A percentile compares a stretch with the other conserved stretches of the same genome.
These are phyloP conservation scores for Cantharis nigra DNA, from an alignment of 2,888 invertebrate genomes.

Conservation along the genomic window DNA sequence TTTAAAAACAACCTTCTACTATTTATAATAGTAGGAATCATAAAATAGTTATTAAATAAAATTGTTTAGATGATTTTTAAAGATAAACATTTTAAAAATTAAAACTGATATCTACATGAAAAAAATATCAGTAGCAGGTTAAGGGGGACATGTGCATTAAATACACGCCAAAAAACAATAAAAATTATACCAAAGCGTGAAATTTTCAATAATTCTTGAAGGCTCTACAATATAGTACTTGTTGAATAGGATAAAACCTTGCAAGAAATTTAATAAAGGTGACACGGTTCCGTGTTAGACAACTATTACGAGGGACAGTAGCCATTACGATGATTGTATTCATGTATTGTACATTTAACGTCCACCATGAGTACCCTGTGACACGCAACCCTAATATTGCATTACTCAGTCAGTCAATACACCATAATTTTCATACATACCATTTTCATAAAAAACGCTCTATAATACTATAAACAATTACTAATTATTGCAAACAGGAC, in stretches of 20 bases:
- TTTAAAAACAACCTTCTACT: background rate
- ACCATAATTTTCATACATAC: slow-evolving; percentile 33
- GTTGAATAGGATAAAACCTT: slow-evolving; percentile 23
- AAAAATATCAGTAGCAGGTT: background rate
- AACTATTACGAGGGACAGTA: slow-evolving; percentile 30
- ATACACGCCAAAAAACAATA: slow-evolving; percentile 18
- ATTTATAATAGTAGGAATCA: no score
- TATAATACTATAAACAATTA: slow-evolving; percentile 11
- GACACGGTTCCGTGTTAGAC: slow-evolving; percentile 26
- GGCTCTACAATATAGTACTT: slow-evolving; percentile 18
- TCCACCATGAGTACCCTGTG: slow-evolving; percentile 19
- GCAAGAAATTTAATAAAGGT: slow-evolving; percentile 29
- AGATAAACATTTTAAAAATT: background rate
- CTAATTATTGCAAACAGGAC: slow-evolving; percentile 7
- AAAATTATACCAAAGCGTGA: slow-evolving; percentile 23
- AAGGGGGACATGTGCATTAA: background rate
- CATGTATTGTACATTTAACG: slow-evolving; percentile 28
- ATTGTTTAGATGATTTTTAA: background rate
- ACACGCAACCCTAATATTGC: slow-evolving; percentile 37
- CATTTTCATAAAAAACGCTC: slow-evolving; percentile 23
- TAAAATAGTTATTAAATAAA: background rate
- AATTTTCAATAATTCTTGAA: slow-evolving; percentile 19
- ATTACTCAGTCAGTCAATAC: slow-evolving; percentile 34
- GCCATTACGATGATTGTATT: slow-evolving; percentile 33
- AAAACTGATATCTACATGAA: background rate